Evolutionary conservation across 1,140 invertebrate species (phyloP).

Genomic region (Nebria ingens): DNA sequence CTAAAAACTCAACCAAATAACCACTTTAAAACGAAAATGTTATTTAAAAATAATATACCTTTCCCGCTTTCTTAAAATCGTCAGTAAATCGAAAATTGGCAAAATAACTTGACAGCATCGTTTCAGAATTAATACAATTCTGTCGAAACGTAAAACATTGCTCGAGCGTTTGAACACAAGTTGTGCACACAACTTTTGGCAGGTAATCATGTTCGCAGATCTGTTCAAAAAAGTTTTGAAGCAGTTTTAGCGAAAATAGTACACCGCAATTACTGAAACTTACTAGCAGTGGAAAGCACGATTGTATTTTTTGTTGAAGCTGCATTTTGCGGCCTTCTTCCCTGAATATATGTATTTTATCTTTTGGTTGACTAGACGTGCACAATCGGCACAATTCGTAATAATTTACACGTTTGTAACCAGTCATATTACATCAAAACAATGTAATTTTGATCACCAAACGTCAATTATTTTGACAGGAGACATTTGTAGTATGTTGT

Average conservation of each 20-base stretch:
- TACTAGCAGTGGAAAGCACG: slow-evolving; percentile 51
- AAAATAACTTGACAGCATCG: slow-evolving; percentile 55
- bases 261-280: no score
- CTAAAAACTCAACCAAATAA: slow-evolving; percentile 15
- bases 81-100: slow-evolving; percentile 48
- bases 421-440: slow-evolving; percentile 40
- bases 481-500: neutral
- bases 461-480: neutral
- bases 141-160: slow-evolving; percentile 49
- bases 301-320: slow-evolving; percentile 50
- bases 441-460: slow-evolving; percentile 8
- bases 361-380: slow-evolving; percentile 49
- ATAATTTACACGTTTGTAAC: slow-evolving; percentile 55
- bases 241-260: no score
- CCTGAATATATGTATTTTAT: slow-evolving; percentile 54
- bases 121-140: slow-evolving; percentile 53
- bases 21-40: slow-evolving; percentile 9
- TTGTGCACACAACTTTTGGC: slow-evolving; percentile 57
- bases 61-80: slow-evolving; percentile 51
- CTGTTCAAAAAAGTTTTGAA: slow-evolving; percentile 33
- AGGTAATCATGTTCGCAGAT: slow-evolving; percentile 55
- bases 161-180: slow-evolving; percentile 52
- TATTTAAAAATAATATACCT: slow-evolving; percentile 35
- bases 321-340: slow-evolving; percentile 52
- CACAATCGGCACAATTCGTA: slow-evolving; percentile 59